Base-by-base conservation (phyloP, 2,113 vertebrate species). In the Lepidiolamprologus cunningtoni region DNA sequence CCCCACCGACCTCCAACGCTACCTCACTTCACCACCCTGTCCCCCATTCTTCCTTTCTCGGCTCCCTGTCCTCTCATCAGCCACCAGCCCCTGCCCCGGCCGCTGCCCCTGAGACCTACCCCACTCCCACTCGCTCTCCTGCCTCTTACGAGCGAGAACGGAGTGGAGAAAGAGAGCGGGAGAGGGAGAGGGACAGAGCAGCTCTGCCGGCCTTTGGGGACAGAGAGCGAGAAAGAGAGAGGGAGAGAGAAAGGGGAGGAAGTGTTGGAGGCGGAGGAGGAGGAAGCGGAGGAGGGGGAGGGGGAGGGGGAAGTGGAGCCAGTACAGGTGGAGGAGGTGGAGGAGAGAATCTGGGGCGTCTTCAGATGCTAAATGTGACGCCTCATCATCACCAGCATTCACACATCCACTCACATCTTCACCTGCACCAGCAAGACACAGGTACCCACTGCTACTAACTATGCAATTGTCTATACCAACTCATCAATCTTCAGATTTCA, bases 321-420 rank as follows among this genome's bases (percentile, higher is more conserved):
- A 91, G 96, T 96, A 90, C 96, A 96, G 95, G 97, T 96, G 1
- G 97, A 96, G 1, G 97, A 97, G 93, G 96, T 95, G 93, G 97
- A 97, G 96, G 98, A 97, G 98, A 99, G 89, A 97, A 98, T 21
- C 96, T 98, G 94, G 97, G 98, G 79, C 97, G 98, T 88, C 97
- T 99, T 90, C 99, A 99, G 96, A 99, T 99, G 99, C 95, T 99
- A 89, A 99, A 99, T 35, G 98, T 99, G 96, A 99, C 99, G 7
- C 99, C 99, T 31, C 98, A 99, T 89, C 98, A 99, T 92, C 98
- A 99, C 97, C 99, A 99, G 97, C 99, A 99, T 96, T 99, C 98
- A 80, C 99, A 99, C 93, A 99, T 99, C 97, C 99, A 99, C 96
- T 99, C 98, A 57, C 99, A 99, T 95, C 97, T 99, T 79, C 99